These are phyloP conservation scores for Semnornis frantzii DNA, from an alignment of 2,113 vertebrate species.

Conservation along the genomic window DNA sequence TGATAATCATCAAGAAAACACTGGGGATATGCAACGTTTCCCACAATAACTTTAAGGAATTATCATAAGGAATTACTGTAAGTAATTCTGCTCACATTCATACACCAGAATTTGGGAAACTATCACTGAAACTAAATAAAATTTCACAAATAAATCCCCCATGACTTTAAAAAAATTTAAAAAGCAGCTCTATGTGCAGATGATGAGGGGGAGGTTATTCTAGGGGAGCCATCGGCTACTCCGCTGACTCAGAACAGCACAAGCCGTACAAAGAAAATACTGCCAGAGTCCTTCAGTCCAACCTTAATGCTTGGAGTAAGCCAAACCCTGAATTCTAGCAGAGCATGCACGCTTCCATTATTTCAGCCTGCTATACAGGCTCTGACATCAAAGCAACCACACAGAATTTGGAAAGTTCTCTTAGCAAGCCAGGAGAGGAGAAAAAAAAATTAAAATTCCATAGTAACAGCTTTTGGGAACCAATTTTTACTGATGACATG, in stretches of 20 bases:
- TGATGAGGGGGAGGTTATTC: not conserved
- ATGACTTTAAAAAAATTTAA: not conserved
- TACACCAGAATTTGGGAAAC: not conserved
- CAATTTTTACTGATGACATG: not conserved
- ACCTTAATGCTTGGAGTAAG: not conserved
- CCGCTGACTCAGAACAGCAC: not conserved
- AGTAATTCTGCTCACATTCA: not conserved
- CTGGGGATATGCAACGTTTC: not conserved
- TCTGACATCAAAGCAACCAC: not conserved
- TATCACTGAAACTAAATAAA: not conserved
- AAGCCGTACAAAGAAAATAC: not conserved
- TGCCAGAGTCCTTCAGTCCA: not conserved
- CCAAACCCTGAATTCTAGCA: not conserved
- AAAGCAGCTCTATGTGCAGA: not conserved
- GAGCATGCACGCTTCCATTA: not conserved
- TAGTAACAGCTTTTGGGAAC: not conserved
- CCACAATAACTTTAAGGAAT: not conserved
- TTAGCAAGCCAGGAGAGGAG: not conserved
- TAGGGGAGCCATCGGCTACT: not conserved
- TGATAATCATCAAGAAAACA: not conserved
- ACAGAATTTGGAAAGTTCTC: not conserved
- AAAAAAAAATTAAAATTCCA: not conserved
- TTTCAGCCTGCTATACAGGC: not conserved
- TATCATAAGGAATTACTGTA: not conserved
- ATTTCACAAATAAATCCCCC: not conserved